Percentiles rank a stretch among this genome's conserved stretches.
phyloP scores from a whole-genome alignment of 2,797 vertebrate species.

The Enteromius paludinosus region DNA sequence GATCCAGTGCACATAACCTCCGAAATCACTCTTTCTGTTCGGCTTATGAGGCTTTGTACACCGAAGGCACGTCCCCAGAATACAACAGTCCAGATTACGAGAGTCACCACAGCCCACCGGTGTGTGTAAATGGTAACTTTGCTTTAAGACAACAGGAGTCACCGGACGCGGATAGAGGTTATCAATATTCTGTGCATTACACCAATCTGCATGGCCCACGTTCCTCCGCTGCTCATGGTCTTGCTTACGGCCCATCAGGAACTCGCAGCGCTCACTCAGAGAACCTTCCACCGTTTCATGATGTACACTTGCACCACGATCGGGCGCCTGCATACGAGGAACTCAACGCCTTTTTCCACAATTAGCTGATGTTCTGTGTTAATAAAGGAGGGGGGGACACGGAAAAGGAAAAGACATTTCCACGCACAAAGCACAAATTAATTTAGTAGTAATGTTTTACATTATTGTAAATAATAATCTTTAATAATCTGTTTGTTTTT shows the following conservation, averaged over 20 bases:
- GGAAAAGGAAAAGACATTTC: background rate
- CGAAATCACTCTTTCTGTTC: conserved; percentile 88
- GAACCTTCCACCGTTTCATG: conserved; percentile 91
- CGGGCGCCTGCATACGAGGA: conserved; percentile 93
- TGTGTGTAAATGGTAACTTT: conserved; percentile 91
- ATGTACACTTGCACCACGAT: conserved; percentile 92
- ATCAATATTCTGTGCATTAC: conserved; percentile 98
- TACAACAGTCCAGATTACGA: conserved; percentile 96
- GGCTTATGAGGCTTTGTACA: conserved; percentile 86
- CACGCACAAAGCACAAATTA: background rate
- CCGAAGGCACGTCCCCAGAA: conserved; percentile 89
- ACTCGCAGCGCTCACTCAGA: conserved; percentile 90
- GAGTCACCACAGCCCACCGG: conserved; percentile 90
- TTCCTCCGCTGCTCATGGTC: conserved; percentile 78
- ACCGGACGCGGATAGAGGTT: conserved; percentile 92
- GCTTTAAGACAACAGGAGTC: conserved; percentile 88
- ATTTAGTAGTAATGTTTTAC: background rate
- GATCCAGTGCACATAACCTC: conserved; percentile 81
- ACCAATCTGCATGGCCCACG: conserved; percentile 87
- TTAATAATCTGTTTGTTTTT: background rate
- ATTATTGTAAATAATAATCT: background rate
- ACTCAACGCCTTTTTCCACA: conserved; percentile 97
- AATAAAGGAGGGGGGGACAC: background rate
- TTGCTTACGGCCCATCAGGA: conserved; percentile 87
- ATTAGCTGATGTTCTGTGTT: conserved; percentile 71